Percentiles rank a stretch among this genome's conserved stretches.
Evolutionary conservation across 2,888 invertebrate species (phyloP).

Genomic region (Macroteleia sp.): DNA sequence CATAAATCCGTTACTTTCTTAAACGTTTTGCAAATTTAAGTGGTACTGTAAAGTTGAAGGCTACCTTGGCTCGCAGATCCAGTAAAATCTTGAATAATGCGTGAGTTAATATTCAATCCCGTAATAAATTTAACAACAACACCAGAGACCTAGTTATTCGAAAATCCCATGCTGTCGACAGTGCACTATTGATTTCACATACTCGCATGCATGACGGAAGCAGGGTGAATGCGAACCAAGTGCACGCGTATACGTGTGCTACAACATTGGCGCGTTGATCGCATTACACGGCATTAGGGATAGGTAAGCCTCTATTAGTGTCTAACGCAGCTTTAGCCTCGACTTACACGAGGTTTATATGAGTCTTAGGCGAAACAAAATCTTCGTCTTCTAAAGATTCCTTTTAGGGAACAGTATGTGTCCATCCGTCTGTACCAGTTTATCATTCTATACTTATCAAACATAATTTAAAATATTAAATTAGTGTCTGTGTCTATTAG

Average conservation of each 20-base stretch:
- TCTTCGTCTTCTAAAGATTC: not conserved
- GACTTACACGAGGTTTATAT: constrained; percentile 63
- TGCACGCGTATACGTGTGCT: constrained; percentile 61
- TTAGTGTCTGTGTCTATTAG: no score
- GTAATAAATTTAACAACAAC: constrained; percentile 12
- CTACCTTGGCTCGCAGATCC: no score
- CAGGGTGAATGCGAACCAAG: constrained; percentile 46
- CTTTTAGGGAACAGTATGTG: no score
- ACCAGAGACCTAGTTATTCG: constrained; percentile 65
- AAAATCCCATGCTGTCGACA: constrained; percentile 71
- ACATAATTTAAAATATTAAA: no score
- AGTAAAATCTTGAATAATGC: no score
- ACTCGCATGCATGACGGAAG: constrained; percentile 61
- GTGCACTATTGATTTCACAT: constrained; percentile 75
- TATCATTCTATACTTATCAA: no score
- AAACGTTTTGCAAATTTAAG: no score
- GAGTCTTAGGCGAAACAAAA: constrained; percentile 29
- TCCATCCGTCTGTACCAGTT: no score
- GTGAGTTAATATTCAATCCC: constrained; percentile 7
- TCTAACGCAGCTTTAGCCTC: constrained; percentile 61
- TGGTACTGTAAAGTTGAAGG: no score
- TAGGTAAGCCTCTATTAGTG: constrained; percentile 77
- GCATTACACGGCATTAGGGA: constrained; percentile 83
- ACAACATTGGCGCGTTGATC: constrained; percentile 78
- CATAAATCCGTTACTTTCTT: no score